These are phyloP conservation scores for Xenops minutus DNA, from an alignment of 2,797 vertebrate genomes.

Conservation along the genomic window DNA sequence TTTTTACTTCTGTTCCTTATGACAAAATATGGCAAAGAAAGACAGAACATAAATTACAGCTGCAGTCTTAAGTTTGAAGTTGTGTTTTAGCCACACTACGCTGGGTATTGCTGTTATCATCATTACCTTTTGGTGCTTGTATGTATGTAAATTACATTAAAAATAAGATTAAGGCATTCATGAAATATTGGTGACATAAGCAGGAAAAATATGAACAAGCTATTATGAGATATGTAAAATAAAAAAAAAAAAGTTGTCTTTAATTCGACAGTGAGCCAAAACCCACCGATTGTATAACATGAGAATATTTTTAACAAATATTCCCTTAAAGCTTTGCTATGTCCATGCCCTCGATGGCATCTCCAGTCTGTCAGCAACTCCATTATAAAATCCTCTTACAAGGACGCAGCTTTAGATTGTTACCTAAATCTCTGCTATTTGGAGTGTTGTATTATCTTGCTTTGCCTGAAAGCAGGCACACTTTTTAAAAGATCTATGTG, in stretches of 20 bases:
- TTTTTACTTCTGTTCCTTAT: background rate
- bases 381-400: background rate
- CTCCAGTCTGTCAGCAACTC: background rate
- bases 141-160: conserved; percentile 19
- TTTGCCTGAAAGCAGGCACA: background rate
- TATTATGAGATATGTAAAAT: conserved; percentile 12
- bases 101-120: background rate
- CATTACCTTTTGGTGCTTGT: background rate
- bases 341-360: background rate
- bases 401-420: background rate
- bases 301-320: background rate
- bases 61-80: background rate
- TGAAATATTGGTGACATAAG: background rate
- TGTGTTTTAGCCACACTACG: background rate
- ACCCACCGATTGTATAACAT: background rate
- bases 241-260: background rate
- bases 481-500: background rate
- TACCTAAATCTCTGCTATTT: background rate
- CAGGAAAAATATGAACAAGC: conserved; percentile 34
- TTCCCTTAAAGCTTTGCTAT: background rate
- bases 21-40: background rate
- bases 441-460: background rate
- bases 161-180: conserved; percentile 15
- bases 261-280: background rate
- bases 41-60: background rate